Conservation (phyloP, 2,797 vertebrate species). For the Darevskia mixta region DNA sequence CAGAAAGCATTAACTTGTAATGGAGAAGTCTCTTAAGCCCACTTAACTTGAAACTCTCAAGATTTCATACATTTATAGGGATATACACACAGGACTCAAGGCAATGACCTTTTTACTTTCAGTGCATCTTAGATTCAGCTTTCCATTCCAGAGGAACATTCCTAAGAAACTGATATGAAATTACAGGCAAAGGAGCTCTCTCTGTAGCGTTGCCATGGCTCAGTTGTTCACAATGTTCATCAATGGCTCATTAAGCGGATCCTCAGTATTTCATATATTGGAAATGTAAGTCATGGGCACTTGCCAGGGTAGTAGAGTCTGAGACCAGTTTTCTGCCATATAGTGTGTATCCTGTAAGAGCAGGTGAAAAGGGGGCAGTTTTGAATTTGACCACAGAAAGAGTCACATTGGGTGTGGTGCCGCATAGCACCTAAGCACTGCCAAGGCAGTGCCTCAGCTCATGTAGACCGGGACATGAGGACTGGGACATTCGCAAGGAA, state of each 20-base stretch:
- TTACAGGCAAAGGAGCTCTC: neutral
- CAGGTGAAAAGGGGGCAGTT: neutral
- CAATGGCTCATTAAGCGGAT: neutral
- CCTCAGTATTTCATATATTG: neutral
- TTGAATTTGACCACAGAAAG: neutral
- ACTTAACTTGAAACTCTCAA: slow-evolving; percentile 44
- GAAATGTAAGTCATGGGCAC: neutral
- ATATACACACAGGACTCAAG: neutral
- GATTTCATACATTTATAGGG: slow-evolving; percentile 49
- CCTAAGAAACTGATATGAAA: slow-evolving; percentile 4
- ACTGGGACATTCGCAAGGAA: too few relatives aligned
- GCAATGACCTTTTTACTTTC: neutral
- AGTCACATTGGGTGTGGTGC: neutral
- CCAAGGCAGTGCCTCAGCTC: neutral
- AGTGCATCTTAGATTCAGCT: slow-evolving; percentile 19
- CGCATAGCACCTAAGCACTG: too few relatives aligned
- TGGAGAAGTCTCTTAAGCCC: slow-evolving; percentile 47
- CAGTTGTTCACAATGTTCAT: neutral
- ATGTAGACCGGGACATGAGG: neutral
- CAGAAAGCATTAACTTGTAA: slow-evolving; percentile 66
- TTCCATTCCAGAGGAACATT: slow-evolving; percentile 5
- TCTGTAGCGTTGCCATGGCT: neutral
- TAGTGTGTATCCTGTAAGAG: neutral
- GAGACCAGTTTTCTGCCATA: neutral
- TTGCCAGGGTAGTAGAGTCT: neutral